Evolutionary conservation across 2,888 invertebrate genomes (phyloP).

Genomic region (Chrysolina haemoptera): DNA sequence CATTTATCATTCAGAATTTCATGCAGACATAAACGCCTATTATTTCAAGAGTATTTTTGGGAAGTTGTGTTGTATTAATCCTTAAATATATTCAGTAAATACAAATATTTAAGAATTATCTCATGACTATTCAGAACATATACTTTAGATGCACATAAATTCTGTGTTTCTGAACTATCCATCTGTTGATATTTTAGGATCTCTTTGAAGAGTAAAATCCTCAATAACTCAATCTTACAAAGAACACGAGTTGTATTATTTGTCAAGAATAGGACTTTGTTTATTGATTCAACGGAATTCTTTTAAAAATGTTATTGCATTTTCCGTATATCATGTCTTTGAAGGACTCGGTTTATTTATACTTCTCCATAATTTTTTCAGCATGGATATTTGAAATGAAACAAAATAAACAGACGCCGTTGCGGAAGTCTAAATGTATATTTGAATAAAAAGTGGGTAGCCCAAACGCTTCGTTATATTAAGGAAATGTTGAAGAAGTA

Average conservation of each 20-base stretch:
- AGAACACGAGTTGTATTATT: constrained; percentile 4
- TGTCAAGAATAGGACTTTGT: background rate
- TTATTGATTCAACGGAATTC: constrained; percentile 9
- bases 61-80: no score
- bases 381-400: constrained; percentile 6
- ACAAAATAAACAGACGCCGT: constrained; percentile 16
- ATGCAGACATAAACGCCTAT: no score
- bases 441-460: background rate
- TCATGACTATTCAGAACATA: no score
- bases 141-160: background rate
- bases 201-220: constrained; percentile 21
- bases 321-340: constrained; percentile 23
- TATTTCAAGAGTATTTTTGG: no score
- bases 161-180: background rate
- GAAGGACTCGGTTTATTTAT: constrained; percentile 28
- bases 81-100: no score
- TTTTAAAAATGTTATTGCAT: constrained; percentile 5
- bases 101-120: no score
- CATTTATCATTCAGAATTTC: no score
- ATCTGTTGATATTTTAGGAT: constrained; percentile 8
- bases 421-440: background rate
- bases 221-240: background rate
- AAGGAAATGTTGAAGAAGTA: no score
- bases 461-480: no score
- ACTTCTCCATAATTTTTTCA: constrained; percentile 1